These are phyloP conservation scores for Lepidostoma basale DNA, from an alignment of 1,140 invertebrate species.

Conservation along the genomic window DNA sequence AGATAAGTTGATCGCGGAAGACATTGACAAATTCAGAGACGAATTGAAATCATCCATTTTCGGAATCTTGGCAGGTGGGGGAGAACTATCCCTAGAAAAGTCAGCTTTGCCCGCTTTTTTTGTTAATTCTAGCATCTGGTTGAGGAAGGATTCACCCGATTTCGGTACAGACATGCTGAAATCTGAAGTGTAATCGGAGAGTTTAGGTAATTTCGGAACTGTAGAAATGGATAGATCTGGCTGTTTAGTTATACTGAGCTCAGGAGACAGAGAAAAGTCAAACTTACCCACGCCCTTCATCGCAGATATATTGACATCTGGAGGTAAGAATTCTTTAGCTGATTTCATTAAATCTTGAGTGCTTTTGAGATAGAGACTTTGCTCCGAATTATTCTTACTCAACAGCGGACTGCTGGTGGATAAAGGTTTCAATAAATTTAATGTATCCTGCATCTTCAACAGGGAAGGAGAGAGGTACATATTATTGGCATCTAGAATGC, in stretches of 20 bases:
- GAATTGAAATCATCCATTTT: constrained; percentile 53
- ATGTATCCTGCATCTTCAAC: constrained; percentile 60
- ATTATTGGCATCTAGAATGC: constrained; percentile 71
- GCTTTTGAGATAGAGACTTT: constrained; percentile 56
- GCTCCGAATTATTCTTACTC: constrained; percentile 55
- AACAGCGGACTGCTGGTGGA: constrained; percentile 57
- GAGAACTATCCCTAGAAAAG: constrained; percentile 53
- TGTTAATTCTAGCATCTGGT: constrained; percentile 60
- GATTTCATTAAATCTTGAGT: constrained; percentile 57
- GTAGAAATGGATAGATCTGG: constrained; percentile 43
- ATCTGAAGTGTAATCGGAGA: constrained; percentile 48
- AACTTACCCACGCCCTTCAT: constrained; percentile 52
- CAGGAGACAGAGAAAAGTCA: constrained; percentile 47
- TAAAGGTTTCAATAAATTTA: constrained; percentile 54
- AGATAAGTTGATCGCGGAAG: constrained; percentile 49
- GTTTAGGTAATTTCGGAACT: constrained; percentile 38
- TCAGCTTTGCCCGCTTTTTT: constrained; percentile 60
- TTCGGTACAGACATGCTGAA: constrained; percentile 52
- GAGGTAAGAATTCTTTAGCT: constrained; percentile 59
- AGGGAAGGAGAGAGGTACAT: constrained; percentile 67
- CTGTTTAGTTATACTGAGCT: constrained; percentile 40
- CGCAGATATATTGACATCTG: constrained; percentile 56
- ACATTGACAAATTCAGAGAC: constrained; percentile 50
- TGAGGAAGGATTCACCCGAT: constrained; percentile 57
- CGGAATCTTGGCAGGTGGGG: constrained; percentile 53